phyloP scores from a whole-genome alignment of 2,888 invertebrate genomes.

The Andrena bucephala region DNA sequence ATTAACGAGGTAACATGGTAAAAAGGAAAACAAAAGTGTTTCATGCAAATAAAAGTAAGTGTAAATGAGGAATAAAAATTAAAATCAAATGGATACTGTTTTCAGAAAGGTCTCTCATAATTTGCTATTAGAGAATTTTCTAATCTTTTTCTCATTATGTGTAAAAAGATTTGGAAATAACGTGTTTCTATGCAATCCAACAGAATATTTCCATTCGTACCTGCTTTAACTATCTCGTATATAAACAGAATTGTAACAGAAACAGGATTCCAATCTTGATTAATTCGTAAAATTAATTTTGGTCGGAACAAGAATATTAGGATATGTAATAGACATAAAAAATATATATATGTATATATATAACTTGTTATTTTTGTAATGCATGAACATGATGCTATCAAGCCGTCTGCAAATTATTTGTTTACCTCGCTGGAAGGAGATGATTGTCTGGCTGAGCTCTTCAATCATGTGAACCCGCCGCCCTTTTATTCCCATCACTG shows the following conservation, averaged over 20 bases:
- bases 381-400: constrained; percentile 77
- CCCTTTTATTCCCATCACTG: constrained; percentile 99
- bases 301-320: constrained; percentile 51
- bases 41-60: constrained; percentile 48
- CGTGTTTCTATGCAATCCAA: neutral
- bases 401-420: constrained; percentile 78
- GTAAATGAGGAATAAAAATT: constrained; percentile 37
- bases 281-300: constrained; percentile 16
- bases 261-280: constrained; percentile 7
- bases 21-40: constrained; percentile 14
- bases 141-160: neutral
- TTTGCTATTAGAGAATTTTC: neutral
- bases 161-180: neutral
- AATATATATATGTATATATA: constrained; percentile 40
- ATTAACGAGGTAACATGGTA: constrained; percentile 30
- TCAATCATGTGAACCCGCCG: constrained; percentile 99
- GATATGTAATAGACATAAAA: constrained; percentile 53
- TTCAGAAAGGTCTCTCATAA: constrained; percentile 6
- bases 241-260: constrained; percentile 14
- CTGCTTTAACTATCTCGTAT: neutral
- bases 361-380: constrained; percentile 64
- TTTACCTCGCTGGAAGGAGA: constrained; percentile 99
- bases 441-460: constrained; percentile 98
- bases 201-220: constrained; percentile 12
- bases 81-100: constrained; percentile 10